phyloP scores from a whole-genome alignment of 2,888 invertebrate species.

The Agrilus biguttatus region DNA sequence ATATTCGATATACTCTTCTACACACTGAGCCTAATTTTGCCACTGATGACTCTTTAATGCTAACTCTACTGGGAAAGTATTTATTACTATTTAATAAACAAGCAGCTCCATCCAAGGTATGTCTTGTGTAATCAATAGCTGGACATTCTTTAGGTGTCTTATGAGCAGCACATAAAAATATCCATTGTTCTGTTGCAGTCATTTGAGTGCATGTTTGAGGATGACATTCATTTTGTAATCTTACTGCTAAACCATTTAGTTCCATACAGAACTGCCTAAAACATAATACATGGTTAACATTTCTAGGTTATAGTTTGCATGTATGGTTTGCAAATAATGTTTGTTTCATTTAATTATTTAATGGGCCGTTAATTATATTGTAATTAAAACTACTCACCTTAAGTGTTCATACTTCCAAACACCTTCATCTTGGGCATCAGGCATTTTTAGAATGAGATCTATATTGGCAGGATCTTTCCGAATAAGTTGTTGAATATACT shows the following conservation, averaged over 20 bases:
- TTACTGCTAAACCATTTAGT: constrained; percentile 93
- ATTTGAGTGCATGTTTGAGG: constrained; percentile 97
- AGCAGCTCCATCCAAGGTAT: constrained; percentile 97
- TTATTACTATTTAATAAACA: constrained; percentile 98
- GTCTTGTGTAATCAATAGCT: constrained; percentile 97
- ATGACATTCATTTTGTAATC: constrained; percentile 90
- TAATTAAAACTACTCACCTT: constrained; percentile 36
- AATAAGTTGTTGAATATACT: constrained; percentile 96
- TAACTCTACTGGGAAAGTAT: constrained; percentile 99
- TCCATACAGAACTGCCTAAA: constrained; percentile 97
- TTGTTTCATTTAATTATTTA: not conserved
- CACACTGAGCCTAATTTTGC: constrained; percentile 98
- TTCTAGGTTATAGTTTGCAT: too few species aligned
- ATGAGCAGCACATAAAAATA: constrained; percentile 98
- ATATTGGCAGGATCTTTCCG: constrained; percentile 85
- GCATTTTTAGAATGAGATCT: constrained; percentile 88
- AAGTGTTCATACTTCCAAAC: constrained; percentile 99
- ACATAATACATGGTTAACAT: constrained; percentile 5
- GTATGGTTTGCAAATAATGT: not conserved
- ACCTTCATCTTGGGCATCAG: constrained; percentile 94
- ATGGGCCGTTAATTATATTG: not conserved
- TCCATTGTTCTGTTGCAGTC: constrained; percentile 99
- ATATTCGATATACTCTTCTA: constrained; percentile 95
- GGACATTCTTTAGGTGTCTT: constrained; percentile 99
- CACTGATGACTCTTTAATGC: constrained; percentile 97